Conservation (phyloP, 2,797 vertebrate genomes). For the Pagetopsis macropterus region DNA sequence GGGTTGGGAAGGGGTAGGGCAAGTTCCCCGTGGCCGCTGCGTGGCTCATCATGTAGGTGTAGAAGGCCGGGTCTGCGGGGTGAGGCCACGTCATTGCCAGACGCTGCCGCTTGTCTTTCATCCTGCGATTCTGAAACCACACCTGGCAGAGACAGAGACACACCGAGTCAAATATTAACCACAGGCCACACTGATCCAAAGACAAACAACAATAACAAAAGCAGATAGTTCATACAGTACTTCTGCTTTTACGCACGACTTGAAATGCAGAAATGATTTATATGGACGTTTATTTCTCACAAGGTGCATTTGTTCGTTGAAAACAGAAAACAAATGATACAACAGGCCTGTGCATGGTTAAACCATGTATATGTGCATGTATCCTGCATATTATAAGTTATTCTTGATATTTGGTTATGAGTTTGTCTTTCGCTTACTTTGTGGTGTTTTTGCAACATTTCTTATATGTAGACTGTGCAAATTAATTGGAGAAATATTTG, state of each 20-base stretch:
- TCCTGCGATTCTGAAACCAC: slow-evolving; percentile 99
- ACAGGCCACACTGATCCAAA: background rate
- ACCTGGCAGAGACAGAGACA: slow-evolving; percentile 84
- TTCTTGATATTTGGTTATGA: background rate
- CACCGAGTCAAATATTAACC: slow-evolving; percentile 71
- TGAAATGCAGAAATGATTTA: background rate
- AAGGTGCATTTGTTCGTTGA: background rate
- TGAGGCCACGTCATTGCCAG: slow-evolving; percentile 99
- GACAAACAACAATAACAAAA: slow-evolving; percentile 19
- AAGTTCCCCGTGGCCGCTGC: slow-evolving; percentile 95
- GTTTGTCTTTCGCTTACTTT: background rate
- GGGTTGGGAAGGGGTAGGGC: slow-evolving; percentile 95
- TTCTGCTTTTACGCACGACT: slow-evolving; percentile 44
- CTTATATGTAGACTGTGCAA: background rate
- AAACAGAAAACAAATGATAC: background rate
- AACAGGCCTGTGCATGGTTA: background rate
- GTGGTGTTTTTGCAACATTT: background rate
- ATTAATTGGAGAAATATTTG: background rate
- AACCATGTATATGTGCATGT: background rate
- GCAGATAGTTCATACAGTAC: background rate
- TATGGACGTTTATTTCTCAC: background rate
- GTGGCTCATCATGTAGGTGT: slow-evolving; percentile 99
- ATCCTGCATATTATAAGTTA: background rate
- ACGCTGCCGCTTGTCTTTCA: slow-evolving; percentile 98
- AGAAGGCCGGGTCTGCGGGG: slow-evolving; percentile 97